Evolutionary conservation across 2,797 vertebrate genomes (phyloP).

Genomic region (Lagorchestes hirsutus): DNA sequence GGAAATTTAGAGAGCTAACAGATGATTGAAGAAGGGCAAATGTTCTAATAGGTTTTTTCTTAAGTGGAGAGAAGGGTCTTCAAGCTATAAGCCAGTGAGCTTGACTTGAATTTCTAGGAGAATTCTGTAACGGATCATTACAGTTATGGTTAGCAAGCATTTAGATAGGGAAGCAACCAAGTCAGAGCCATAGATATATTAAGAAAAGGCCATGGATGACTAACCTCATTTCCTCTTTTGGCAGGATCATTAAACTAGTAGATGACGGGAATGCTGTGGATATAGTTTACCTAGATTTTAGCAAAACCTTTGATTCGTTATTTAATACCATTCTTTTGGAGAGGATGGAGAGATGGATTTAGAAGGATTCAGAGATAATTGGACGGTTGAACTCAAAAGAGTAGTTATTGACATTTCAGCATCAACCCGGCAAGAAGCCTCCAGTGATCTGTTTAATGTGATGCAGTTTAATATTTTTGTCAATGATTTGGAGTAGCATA

Average conservation of each 20-base stretch:
- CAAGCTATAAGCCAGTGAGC: background rate
- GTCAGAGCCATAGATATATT: background rate
- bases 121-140: background rate
- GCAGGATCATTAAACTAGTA: background rate
- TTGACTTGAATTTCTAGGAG: background rate
- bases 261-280: background rate
- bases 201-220: background rate
- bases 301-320: background rate
- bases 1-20: background rate
- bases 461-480: background rate
- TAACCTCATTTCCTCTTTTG: background rate
- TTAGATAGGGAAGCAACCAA: background rate
- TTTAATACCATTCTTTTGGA: background rate
- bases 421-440: background rate
- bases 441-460: background rate
- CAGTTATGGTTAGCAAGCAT: background rate
- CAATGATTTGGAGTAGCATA: background rate
- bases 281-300: background rate
- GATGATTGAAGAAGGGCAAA: background rate
- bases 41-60: background rate
- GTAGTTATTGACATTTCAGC: background rate
- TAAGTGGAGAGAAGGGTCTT: background rate
- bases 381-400: background rate
- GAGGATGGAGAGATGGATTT: background rate
- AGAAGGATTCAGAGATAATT: background rate